Base-by-base conservation (phyloP, 2,113 vertebrate genomes). In the Tetrao urogallus region DNA sequence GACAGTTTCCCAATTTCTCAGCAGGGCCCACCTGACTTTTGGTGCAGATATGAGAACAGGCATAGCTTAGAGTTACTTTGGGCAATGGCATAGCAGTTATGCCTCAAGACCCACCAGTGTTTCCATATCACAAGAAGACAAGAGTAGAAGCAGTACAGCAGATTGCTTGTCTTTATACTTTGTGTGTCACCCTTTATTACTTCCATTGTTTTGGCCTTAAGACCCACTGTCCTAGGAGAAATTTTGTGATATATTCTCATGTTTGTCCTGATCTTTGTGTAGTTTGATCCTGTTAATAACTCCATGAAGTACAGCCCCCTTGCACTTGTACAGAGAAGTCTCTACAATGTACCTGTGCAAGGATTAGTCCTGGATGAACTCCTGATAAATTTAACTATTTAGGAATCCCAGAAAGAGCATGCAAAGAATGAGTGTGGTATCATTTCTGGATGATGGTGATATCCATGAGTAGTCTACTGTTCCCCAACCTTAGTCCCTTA, bases 1-100 rank as follows among this genome's bases (percentile, higher is more conserved):
- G 1, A 10, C 32, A 42, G 17, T 34, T 18, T 45, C 9, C 8
- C 25, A 11, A 27, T 0, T 0, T 16, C 5, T 58, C 19, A 11
- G 3, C 21, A 73, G 43, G 38, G 7, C 43, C 57, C 74, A 38
- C 12, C 11, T 72, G 57, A 47, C 8, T 69, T 61, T 6, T 1
- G 4, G 13, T 13, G 4, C 13, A 22, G 21, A 7, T 0, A 1
- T 10, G 13, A 24, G 19, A 72, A 7, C 27, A 89, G 22, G 28
- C 27, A 47, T 1, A 67, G 19, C 11, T 78, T 32, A 18, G 3
- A 2, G 1, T 60, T 48, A 25, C 6, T 43, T 18, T 30, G 5
- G 18, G n/a, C 17, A 52, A 43, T 71, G 34, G 2, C 1, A 5
- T 36, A 58, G 61, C 16, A 74, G 30, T 3, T 25, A 2, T 4